phyloP scores from a whole-genome alignment of 1,140 invertebrate genomes.

The Caenorhabditis latens region DNA sequence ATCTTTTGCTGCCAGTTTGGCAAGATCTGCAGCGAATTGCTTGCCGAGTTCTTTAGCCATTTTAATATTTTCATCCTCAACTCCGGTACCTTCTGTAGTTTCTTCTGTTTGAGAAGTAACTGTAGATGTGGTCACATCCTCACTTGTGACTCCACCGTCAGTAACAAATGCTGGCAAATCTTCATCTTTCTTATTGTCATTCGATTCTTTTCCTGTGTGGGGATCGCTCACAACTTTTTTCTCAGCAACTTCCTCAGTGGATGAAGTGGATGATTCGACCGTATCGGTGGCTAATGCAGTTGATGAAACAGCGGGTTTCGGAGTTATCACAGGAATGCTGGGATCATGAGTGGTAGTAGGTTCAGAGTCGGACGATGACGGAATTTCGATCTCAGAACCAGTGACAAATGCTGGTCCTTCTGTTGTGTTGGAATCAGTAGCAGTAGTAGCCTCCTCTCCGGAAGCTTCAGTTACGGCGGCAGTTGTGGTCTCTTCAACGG shows the following conservation, averaged over 20 bases:
- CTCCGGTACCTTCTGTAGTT: background rate
- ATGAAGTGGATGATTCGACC: background rate
- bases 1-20: constrained; percentile 16
- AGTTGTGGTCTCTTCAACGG: constrained; percentile 16
- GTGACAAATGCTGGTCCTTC: constrained; percentile 30
- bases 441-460: background rate
- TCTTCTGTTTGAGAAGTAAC: background rate
- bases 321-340: constrained; percentile 1
- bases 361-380: background rate
- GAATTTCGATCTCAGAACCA: constrained; percentile 14
- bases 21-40: constrained; percentile 39
- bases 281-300: background rate
- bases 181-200: background rate
- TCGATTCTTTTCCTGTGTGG: background rate
- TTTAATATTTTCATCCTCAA: constrained; percentile 3
- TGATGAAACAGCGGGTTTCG: background rate
- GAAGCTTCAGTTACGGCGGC: background rate
- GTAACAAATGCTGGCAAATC: constrained; percentile 40
- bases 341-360: constrained; percentile 20
- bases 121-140: background rate
- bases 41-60: constrained; percentile 33
- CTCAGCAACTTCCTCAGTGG: background rate
- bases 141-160: background rate
- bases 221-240: constrained; percentile 6
- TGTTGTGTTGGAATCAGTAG: background rate